Evolutionary conservation across 2,888 invertebrate species (phyloP).

Genomic region (Ctenicera cuprea): DNA sequence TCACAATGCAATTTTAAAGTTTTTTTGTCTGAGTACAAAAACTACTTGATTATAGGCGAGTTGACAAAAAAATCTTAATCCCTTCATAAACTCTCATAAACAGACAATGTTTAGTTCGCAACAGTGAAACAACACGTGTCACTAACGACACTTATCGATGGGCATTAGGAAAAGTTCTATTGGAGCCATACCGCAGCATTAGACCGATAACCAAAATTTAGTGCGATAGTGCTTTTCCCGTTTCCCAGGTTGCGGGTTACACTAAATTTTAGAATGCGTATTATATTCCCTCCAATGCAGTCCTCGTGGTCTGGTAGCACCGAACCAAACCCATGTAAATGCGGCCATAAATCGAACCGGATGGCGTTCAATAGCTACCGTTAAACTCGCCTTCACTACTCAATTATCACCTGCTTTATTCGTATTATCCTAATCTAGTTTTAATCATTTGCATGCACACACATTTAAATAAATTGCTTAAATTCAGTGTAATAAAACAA

Average conservation of each 20-base stretch:
- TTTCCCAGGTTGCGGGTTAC: slow-evolving; percentile 23
- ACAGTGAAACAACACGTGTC: slow-evolving; percentile 1
- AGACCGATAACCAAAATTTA: slow-evolving; percentile 27
- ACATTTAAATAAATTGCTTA: slow-evolving; percentile 33
- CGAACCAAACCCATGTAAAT: slow-evolving; percentile 46
- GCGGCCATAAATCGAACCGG: slow-evolving; percentile 49
- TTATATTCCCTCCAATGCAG: slow-evolving; percentile 36
- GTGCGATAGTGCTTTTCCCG: slow-evolving; percentile 8
- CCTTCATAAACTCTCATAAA: too few species aligned
- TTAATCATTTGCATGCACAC: slow-evolving; percentile 31
- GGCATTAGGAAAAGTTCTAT: slow-evolving; percentile 14
- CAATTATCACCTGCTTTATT: slow-evolving; percentile 48
- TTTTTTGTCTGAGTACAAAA: too few species aligned
- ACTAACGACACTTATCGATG: slow-evolving; percentile 11
- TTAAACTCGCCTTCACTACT: slow-evolving; percentile 51
- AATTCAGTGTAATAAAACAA: too few species aligned
- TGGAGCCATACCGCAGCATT: slow-evolving; percentile 14
- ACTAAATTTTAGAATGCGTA: slow-evolving; percentile 38
- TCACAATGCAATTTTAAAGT: too few species aligned
- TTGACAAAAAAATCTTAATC: too few species aligned
- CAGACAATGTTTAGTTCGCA: neutral
- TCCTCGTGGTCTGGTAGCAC: slow-evolving; percentile 40
- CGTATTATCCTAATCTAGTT: slow-evolving; percentile 28
- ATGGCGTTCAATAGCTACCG: slow-evolving; percentile 51
- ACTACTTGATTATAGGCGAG: too few species aligned